phyloP scores from a whole-genome alignment of 2,797 vertebrate species.

The Alosa sapidissima region DNA sequence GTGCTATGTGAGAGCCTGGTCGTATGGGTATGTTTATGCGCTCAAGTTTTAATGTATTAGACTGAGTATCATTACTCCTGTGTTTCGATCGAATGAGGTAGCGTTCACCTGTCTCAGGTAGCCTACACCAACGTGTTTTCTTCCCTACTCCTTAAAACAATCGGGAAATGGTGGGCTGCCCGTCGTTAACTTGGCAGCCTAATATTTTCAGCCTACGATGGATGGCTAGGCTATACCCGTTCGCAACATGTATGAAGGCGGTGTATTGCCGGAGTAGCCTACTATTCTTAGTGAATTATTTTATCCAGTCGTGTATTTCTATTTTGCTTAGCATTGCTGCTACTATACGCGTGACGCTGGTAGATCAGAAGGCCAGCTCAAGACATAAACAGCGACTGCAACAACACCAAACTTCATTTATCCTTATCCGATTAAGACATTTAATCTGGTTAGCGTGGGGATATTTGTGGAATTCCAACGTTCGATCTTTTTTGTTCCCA shows the following conservation, averaged over 20 bases:
- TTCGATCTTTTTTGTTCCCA: constrained; percentile 28
- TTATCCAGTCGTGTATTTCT: background rate
- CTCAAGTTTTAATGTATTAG: background rate
- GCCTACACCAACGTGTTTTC: background rate
- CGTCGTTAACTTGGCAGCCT: background rate
- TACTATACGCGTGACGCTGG: constrained; percentile 20
- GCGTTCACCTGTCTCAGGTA: constrained; percentile 64
- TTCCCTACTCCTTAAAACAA: background rate
- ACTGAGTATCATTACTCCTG: background rate
- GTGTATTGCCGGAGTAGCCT: background rate
- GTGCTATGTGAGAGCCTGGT: constrained; percentile 88
- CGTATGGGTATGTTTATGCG: constrained; percentile 86
- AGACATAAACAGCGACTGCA: constrained; percentile 28
- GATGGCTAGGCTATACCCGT: background rate
- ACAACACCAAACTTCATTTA: constrained; percentile 30
- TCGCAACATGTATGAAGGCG: background rate
- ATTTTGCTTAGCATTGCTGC: background rate
- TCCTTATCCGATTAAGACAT: constrained; percentile 36
- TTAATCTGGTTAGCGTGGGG: constrained; percentile 59
- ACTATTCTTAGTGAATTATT: background rate
- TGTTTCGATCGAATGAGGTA: constrained; percentile 19
- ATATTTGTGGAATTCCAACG: constrained; percentile 51
- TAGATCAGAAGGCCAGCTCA: background rate
- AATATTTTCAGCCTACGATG: background rate
- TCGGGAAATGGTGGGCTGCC: background rate